Evolutionary conservation across 2,113 vertebrate species (phyloP).

Genomic region (Mirza zaza): DNA sequence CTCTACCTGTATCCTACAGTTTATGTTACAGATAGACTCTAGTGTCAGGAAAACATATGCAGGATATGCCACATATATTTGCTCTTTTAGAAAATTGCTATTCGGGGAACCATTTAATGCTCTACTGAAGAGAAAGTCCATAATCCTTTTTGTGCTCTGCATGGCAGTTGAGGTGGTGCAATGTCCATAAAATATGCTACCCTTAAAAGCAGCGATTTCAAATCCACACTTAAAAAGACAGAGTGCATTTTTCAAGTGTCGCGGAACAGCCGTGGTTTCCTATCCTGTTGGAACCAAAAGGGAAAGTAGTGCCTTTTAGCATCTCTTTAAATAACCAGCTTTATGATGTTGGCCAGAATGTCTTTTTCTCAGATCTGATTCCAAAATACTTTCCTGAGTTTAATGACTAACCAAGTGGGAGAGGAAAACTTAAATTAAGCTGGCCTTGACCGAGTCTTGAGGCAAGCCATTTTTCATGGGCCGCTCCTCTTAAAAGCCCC

Average conservation of each 20-base stretch:
- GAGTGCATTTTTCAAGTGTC: constrained; percentile 56
- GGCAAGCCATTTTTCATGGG: constrained; percentile 67
- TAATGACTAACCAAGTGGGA: constrained; percentile 68
- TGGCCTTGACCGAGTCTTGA: constrained; percentile 47
- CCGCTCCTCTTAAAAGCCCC: constrained; percentile 55
- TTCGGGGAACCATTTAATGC: constrained; percentile 70
- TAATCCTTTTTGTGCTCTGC: constrained; percentile 49
- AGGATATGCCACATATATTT: constrained; percentile 32
- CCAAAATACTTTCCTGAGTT: constrained; percentile 70
- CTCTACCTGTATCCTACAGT: not conserved
- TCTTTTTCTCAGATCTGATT: constrained; percentile 73
- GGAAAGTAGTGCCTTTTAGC: constrained; percentile 48
- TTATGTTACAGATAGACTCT: not conserved
- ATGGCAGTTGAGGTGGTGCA: constrained; percentile 47
- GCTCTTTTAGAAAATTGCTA: constrained; percentile 67
- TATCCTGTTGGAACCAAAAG: constrained; percentile 54
- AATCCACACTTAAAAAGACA: constrained; percentile 57
- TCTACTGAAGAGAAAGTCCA: constrained; percentile 66
- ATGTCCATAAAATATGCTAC: constrained; percentile 71
- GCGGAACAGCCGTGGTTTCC: not conserved
- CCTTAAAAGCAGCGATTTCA: constrained; percentile 61
- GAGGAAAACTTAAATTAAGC: constrained; percentile 66
- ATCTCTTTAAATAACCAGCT: constrained; percentile 71
- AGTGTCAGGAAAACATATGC: constrained; percentile 54
- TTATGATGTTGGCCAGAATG: constrained; percentile 65